Base-by-base conservation (phyloP, 2,113 vertebrate species). In the Ahaetulla prasina region DNA sequence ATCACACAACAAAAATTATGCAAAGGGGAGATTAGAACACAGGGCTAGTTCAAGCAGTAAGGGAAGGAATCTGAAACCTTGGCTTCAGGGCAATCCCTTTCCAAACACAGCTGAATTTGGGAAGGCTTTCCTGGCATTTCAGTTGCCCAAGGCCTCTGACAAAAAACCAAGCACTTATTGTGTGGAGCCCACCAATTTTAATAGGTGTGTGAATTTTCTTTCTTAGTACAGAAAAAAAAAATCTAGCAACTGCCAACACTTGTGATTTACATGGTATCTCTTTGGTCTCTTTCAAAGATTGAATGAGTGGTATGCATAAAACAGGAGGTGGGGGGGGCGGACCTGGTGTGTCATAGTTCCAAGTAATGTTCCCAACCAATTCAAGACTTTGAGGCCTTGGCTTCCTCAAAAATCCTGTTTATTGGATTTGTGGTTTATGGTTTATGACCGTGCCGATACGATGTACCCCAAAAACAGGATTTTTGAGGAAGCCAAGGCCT, bases 371-470 rank as follows among this genome's bases (percentile, higher is more conserved):
- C 18, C 53, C 18, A 54, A 20, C 53, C 53, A 54, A 54, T 54
- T 54, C 16, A 54, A 54, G 16, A 54, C 18, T 54, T 14, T 54
- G 53, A 54, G 53, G 4, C 53, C 53, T 54, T 54, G 53, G 53
- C 53, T 54, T 54, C 53, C 49, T 50, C 49, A 50, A 50, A 50
- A 50, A 50, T 16, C 52, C 52, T 53, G 52, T 53, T 55, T 55
- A 55, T 55, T 55, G 54, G 54, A n/a, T n/a, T n/a, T n/a, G n/a
- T n/a, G n/a, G n/a, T n/a, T n/a, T n/a, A n/a, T n/a, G n/a, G n/a
- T n/a, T n/a, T n/a, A n/a, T n/a, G 22, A 55, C 54, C 23, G 5
- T 23, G 22, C 54, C 0, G 7, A 55, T 8, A 57, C 0, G 22
- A 57, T 57, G 55, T 57, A 57, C 55, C 8, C 23, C 3, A 57